Evolutionary conservation across 2,888 invertebrate genomes (phyloP), one percentile per base, ranked within the genome.

Genomic region (Drosophila putrida): DNA sequence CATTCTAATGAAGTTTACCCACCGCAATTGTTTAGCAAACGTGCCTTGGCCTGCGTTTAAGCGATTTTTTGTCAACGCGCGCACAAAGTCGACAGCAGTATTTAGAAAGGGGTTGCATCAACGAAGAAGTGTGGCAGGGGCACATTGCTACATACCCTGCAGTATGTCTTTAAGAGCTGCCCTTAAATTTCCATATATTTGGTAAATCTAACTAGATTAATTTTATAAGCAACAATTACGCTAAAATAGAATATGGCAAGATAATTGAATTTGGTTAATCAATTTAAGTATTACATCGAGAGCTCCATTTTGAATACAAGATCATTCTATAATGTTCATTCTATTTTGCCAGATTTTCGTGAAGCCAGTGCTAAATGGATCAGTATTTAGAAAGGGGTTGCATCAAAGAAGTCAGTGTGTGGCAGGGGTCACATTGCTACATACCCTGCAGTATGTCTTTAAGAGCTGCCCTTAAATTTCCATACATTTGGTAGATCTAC

Each of bases 11-110:
- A 90, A 90, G 91, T 90, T 90, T 90, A 90, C 90, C 88, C 82
- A 86, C 88, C 87, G 90, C 90, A 83, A 88, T 90, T 90, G 90
- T 90, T 90, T 90, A 90, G 90, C 88, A 90, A 90, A 90, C 90
- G 91, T 90, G 90, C 90, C 89, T 90, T 90, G 88, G 84, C 88
- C 85, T 82, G 82, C 88, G 84, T 89, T 90, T 71, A 83, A 88
- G 77, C 78, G 88, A 80, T 85, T 88, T 82, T 83, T 84, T 83
- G 82, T 82, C 82, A 86, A 81, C 90, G 88, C 83, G 80, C 83
- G 83, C 86, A 83, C 81, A 83, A 83, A 80, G 69, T 80, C 73
- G 75, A 69, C 71, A 73, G 53, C 74, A 71, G 75, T 81, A 69
- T 73, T 69, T 25, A 25, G 35, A 8, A 8, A 6, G 33, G 31